Evolutionary conservation across 2,797 vertebrate genomes (phyloP), one percentile per base, ranked within the genome.

Genomic region (Alcedo atthis): DNA sequence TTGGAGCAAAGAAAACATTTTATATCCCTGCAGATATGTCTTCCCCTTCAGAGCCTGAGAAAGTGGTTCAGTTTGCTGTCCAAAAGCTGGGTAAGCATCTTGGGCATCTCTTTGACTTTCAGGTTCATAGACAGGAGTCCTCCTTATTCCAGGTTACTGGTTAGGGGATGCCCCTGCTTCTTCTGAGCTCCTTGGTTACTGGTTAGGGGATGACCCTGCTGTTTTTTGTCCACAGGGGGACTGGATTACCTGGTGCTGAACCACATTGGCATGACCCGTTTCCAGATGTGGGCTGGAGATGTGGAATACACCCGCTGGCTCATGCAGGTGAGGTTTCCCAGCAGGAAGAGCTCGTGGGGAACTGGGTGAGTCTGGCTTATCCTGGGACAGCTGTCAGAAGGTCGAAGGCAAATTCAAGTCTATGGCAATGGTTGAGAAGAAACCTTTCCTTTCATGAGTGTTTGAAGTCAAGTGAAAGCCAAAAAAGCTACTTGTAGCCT

Each of bases 161-260:
- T n/a, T 25, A 53, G 53, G 62, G 53, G 8, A 3, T 15, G 35
- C 10, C 28, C 19, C 12, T 32, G 13, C 32, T 40, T 28, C 64
- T 49, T 25, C 48, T 33, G 40, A 64, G 59, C 64, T 55, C 45
- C 24, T 35, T 64, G 46, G 15, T 14, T 28, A 21, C 9, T 54
- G 57, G 6, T n/a, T 25, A 53, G 53, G 62, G 57, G 8, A 2
- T 15, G 35, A 16, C 5, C 12, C 15, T 58, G 19, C 32, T 57
- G 51, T 15, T 58, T 59, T 26, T 48, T 82, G 0, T 33, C 19
- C 70, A 1, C 90, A 98, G 98, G 98, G 28, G 98, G 98, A 10
- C 91, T 99, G 97, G 98, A 99, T 91, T 98, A 98, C 81, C 81
- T 99, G 25, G 97, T 99, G 74, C 92, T 99, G 83, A 99, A 98